phyloP scores from a whole-genome alignment of 92 coral and sea anemone genomes.

The Umimayanthus kanabou region DNA sequence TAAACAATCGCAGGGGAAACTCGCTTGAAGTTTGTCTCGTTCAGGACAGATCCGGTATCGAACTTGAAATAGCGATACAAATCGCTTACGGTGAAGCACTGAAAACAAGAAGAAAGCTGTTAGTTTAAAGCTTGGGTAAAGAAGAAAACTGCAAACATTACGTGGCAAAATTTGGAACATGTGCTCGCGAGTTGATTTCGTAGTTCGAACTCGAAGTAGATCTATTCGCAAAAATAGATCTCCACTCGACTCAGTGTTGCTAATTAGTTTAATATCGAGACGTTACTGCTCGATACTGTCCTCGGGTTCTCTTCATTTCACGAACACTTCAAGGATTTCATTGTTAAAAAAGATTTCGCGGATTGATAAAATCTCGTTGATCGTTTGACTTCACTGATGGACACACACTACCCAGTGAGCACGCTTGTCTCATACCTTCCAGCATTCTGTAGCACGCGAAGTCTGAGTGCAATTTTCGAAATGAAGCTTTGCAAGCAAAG shows the following conservation, averaged over 20 bases:
- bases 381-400: neutral
- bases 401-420: neutral
- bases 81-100: slow-evolving; percentile 46
- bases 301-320: neutral
- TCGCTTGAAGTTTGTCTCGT: slow-evolving; percentile 26
- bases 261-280: too few species aligned
- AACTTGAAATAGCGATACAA: slow-evolving; percentile 36
- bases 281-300: too few species aligned
- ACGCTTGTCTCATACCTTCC: slow-evolving; percentile 18
- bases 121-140: neutral
- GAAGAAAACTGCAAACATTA: neutral
- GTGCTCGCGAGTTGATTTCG: neutral
- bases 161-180: neutral
- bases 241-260: neutral
- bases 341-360: neutral
- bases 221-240: neutral
- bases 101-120: neutral
- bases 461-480: slow-evolving; percentile 22
- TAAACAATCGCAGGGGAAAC: slow-evolving; percentile 64
- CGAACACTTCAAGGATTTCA: neutral
- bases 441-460: neutral
- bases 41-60: neutral
- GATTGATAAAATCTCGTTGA: neutral
- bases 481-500: slow-evolving; percentile 14
- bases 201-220: neutral